Percentiles rank a stretch among this genome's conserved stretches.
These are phyloP conservation scores for Sus scrofa DNA, from an alignment of 2,113 vertebrate species.

Conservation along the genomic window DNA sequence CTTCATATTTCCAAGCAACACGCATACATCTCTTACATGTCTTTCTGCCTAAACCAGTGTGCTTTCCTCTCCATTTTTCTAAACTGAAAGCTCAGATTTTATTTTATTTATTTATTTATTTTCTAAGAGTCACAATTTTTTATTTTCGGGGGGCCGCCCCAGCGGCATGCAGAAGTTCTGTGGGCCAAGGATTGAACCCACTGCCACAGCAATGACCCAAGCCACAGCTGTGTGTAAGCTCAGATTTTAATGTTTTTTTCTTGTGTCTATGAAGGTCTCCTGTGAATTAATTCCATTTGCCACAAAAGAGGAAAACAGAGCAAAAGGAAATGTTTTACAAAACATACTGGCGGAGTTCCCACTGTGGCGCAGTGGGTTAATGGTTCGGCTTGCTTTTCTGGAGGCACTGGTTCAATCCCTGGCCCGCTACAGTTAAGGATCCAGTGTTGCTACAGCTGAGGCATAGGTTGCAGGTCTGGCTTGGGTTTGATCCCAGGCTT, in stretches of 20 bases:
- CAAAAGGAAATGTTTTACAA: not conserved
- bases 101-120: too few relatives aligned
- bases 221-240: too few relatives aligned
- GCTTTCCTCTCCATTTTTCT: not conserved
- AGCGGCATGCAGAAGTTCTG: too few relatives aligned
- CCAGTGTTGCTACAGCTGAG: too few relatives aligned
- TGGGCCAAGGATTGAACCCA: too few relatives aligned
- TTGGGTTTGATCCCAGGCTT: too few relatives aligned
- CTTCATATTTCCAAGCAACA: not conserved
- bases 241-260: slow-evolving; percentile 26
- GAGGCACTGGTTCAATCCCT: not conserved
- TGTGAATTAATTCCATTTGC: slow-evolving; percentile 23
- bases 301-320: not conserved
- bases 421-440: too few relatives aligned
- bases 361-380: not conserved
- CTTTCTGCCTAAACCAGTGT: not conserved
- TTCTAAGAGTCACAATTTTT: too few relatives aligned
- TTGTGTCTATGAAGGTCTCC: not conserved
- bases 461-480: too few relatives aligned
- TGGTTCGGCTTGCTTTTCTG: not conserved
- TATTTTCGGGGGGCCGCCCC: too few relatives aligned
- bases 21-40: not conserved
- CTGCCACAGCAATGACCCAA: too few relatives aligned
- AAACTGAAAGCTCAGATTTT: slow-evolving; percentile 26
- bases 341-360: not conserved